Evolutionary conservation across 2,888 invertebrate genomes (phyloP).

Genomic region (Epirrhoe tristata): DNA sequence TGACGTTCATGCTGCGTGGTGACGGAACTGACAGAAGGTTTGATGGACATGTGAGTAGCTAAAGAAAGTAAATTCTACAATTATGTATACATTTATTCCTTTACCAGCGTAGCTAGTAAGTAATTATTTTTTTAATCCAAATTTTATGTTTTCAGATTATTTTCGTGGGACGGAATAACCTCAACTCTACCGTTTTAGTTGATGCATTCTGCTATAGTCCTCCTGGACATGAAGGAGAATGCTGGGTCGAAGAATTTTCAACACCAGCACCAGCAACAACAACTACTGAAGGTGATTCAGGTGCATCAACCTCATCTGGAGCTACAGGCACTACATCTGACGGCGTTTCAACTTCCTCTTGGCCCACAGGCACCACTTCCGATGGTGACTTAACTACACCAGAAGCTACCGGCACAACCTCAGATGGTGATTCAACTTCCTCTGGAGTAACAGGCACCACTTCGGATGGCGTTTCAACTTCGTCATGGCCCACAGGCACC

Average conservation of each 20-base stretch:
- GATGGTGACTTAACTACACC: neutral
- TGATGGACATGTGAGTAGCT: slow-evolving; percentile 15
- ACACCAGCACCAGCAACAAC: slow-evolving; percentile 11
- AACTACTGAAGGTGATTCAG: neutral
- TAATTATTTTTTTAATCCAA: too few relatives aligned
- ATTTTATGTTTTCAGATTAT: slow-evolving; percentile 13
- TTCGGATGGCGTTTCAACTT: neutral
- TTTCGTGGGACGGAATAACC: slow-evolving; percentile 7
- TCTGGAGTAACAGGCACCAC: neutral
- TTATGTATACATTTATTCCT: too few relatives aligned
- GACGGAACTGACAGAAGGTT: neutral
- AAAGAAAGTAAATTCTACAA: too few relatives aligned
- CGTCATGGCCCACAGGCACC: neutral
- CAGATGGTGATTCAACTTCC: neutral
- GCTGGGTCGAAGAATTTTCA: slow-evolving; percentile 8
- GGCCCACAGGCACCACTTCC: neutral
- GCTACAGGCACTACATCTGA: neutral
- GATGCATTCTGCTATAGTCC: slow-evolving; percentile 25
- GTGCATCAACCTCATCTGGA: neutral
- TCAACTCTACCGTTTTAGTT: slow-evolving; percentile 5
- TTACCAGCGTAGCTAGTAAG: too few relatives aligned
- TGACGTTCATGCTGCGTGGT: slow-evolving; percentile 1
- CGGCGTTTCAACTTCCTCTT: neutral
- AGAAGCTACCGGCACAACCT: neutral
- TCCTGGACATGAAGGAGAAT: slow-evolving; percentile 7